These are phyloP conservation scores for Coregonus sp. DNA, from an alignment of 2,797 vertebrate genomes.

Conservation along the genomic window DNA sequence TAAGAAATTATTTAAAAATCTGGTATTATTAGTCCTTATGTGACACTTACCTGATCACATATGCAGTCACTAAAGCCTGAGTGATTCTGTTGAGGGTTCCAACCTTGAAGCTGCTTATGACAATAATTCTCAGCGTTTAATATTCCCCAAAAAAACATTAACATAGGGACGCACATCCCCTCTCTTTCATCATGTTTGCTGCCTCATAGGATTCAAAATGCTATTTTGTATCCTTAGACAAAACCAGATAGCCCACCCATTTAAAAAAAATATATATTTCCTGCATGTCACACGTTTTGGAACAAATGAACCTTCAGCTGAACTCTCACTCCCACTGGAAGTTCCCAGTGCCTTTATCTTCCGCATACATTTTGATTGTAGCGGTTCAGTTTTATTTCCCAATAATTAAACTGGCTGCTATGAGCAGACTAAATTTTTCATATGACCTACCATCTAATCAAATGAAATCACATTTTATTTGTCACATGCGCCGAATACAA, in stretches of 20 bases:
- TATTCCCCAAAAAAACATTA: slow-evolving; percentile 25
- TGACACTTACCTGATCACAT: slow-evolving; percentile 27
- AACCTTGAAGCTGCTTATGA: slow-evolving; percentile 28
- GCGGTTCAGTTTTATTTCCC: background rate
- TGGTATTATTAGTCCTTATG: too few species aligned
- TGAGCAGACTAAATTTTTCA: background rate
- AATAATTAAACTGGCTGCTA: background rate
- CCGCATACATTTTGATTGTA: background rate
- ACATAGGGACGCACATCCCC: background rate
- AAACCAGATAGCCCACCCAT: background rate
- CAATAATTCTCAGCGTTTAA: slow-evolving; percentile 9
- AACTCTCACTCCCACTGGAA: background rate
- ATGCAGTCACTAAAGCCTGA: slow-evolving; percentile 22
- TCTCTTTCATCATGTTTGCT: slow-evolving; percentile 2
- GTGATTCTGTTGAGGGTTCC: slow-evolving; percentile 26
- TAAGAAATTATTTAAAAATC: too few species aligned
- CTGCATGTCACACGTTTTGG: background rate
- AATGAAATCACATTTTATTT: too few species aligned
- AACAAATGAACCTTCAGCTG: background rate
- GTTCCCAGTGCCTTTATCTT: background rate
- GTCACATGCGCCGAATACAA: too few species aligned
- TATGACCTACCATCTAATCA: background rate
- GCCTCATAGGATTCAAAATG: background rate
- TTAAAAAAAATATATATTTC: background rate
- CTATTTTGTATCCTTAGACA: background rate